Evolutionary conservation across 2,888 invertebrate species (phyloP), one percentile per base, ranked within the genome.

Genomic region (Spatulosminthurus flaviceps): DNA sequence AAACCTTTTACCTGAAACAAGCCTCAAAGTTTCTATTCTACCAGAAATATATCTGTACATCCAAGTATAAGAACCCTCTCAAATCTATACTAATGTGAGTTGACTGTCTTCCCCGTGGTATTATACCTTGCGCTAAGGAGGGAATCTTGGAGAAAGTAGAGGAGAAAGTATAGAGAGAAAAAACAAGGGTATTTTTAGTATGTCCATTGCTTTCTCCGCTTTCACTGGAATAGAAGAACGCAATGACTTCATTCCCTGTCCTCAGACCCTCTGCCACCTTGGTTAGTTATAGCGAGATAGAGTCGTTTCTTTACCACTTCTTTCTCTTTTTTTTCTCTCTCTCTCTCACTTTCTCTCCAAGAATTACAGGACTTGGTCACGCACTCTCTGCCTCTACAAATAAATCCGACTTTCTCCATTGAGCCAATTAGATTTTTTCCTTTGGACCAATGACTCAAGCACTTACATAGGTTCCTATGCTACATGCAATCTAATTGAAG

Each of bases 191-290:
- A 19, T 60, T 24, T 26, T 60, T 24, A 60, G 28, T 28, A 74
- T 51, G 26, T 74, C 26, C 60, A 26, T n/a, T 26, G 13, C 74
- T 29, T 72, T 43, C 7, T 42, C 24, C 26, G 21, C 43, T 19
- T 13, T 7, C 28, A n/a, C 41, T 9, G 42, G 43, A 72, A n/a
- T 9, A 1, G 26, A 26, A 24, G 22, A 66, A 66, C 21, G 28
- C 34, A 70, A 60, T 60, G 60, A 60, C 60, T 70, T 70, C 70
- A 67, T 29, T 70, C 4, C 34, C 22, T 70, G 29, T 70, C 70
- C 70, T 70, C 11, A 19, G 13, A 34, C 34, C 9, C 34, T 34
- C 34, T 9, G 4, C 5, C 34, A 34, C 34, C 34, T 34, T 34
- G 34, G 34, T 34, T 34, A 34, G 34, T 34, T 34, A 34, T 34